Conservation (phyloP, 1,140 invertebrate genomes). For the Ostrea denselamellosa region DNA sequence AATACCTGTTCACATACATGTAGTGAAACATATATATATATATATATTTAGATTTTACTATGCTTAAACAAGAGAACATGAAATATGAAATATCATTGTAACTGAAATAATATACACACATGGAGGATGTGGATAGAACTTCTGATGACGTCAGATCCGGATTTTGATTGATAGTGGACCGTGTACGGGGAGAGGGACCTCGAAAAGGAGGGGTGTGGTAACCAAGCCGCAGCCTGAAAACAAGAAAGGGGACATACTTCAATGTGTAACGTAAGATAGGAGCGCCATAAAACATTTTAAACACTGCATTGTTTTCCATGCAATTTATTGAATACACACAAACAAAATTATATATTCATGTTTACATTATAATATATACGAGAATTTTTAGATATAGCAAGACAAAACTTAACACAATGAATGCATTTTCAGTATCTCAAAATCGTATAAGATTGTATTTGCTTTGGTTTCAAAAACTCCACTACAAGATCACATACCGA, state of each 20-base stretch:
- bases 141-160: not conserved
- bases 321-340: not conserved
- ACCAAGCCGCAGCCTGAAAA: not conserved
- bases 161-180: not conserved
- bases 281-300: no score
- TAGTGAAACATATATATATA: no score
- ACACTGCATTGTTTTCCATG: not conserved
- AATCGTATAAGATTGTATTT: no score
- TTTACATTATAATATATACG: not conserved
- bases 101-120: not conserved
- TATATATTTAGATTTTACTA: no score
- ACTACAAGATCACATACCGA: not conserved
- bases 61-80: not conserved
- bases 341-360: no score
- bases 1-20: no score
- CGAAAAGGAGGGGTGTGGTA: not conserved
- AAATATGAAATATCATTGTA: not conserved
- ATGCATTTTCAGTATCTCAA: no score
- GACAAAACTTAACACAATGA: not conserved
- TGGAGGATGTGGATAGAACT: not conserved
- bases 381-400: no score
- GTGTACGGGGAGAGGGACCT: not conserved
- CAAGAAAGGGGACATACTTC: not conserved
- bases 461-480: no score
- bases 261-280: not conserved